Percentiles rank a stretch among this genome's conserved stretches.
These are phyloP conservation scores for Albula goreensis DNA, from an alignment of 2,113 vertebrate genomes.

Conservation along the genomic window DNA sequence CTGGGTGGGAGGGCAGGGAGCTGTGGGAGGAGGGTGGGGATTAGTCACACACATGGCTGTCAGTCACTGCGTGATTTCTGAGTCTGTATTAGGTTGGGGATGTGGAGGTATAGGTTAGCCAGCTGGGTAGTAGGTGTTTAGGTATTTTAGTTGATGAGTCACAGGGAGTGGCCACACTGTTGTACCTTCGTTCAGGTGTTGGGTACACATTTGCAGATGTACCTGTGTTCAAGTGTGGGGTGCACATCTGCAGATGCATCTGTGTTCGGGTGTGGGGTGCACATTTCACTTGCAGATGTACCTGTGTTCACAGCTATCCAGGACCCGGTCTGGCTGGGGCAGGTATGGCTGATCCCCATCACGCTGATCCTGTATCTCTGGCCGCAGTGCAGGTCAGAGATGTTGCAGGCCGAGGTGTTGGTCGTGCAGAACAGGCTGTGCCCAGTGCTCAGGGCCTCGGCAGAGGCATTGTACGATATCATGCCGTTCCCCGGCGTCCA, in stretches of 20 bases:
- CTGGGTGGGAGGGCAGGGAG: constrained; percentile 64
- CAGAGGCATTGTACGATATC: constrained; percentile 56
- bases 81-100: neutral
- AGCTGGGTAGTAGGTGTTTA: neutral
- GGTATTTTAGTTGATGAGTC: neutral
- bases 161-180: too few species aligned
- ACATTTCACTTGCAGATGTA: constrained; percentile 31
- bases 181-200: too few species aligned
- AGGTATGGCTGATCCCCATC: constrained; percentile 57
- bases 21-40: constrained; percentile 41
- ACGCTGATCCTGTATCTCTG: constrained; percentile 61
- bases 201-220: too few species aligned
- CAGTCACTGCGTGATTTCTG: neutral
- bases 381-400: constrained; percentile 61
- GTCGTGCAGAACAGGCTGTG: constrained; percentile 52
- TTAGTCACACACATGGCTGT: neutral
- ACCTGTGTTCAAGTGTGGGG: too few species aligned
- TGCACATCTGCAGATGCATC: too few species aligned
- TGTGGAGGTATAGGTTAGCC: neutral
- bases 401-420: constrained; percentile 55
- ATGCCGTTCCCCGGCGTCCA: constrained; percentile 65
- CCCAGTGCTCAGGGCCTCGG: neutral
- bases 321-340: constrained; percentile 47
- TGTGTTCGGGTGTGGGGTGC: neutral
- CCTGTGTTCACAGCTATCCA: constrained; percentile 56